Evolutionary conservation across 1,140 invertebrate genomes (phyloP), one percentile per base, ranked within the genome.

Genomic region (Eurosta solidaginis): DNA sequence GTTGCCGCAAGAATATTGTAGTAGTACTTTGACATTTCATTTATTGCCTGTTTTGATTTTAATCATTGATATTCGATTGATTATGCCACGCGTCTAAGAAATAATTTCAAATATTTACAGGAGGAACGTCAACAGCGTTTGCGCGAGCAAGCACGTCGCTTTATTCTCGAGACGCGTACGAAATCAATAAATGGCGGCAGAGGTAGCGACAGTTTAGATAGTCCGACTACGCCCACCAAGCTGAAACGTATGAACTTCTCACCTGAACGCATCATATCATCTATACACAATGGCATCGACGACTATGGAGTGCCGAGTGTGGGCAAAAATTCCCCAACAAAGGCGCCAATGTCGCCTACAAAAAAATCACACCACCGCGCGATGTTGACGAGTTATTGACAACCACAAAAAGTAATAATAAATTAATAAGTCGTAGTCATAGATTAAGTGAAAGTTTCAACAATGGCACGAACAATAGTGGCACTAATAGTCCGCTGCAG

Each of bases 141-240:
- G 63, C 89, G 94, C 29, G 96, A 98, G 89, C 90, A 96, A 84
- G 97, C 97, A 54, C 91, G 96, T 80, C 92, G 93, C 83, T 89
- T 98, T 49, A 97, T 98, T 78, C 95, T 95, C 1, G 96, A 98
- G 84, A 95, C 96, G 0, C 91, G 95, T 83, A 88, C 88, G 1
- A 87, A 85, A 91, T 92, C 89, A 91, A 92, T 49, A 88, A 76
- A 78, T 1, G 78, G 78, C 14, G 75, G 74, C 54, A 78, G 80
- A 9, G 79, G 17, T 88, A 88, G 81, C 81, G 91, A 82, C 87
- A 91, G 82, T 78, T 52, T 77, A 0, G 76, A 77, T 22, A 77
- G 76, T 33, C 78, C 78, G 6, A 86, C 86, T 45, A 82, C 82
- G 68, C 84, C 84, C 27, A 85, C 83, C 10, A 83, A 84, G 54